Evolutionary conservation across 2,888 invertebrate species (phyloP).

Genomic region (Cryptus viduatorius): DNA sequence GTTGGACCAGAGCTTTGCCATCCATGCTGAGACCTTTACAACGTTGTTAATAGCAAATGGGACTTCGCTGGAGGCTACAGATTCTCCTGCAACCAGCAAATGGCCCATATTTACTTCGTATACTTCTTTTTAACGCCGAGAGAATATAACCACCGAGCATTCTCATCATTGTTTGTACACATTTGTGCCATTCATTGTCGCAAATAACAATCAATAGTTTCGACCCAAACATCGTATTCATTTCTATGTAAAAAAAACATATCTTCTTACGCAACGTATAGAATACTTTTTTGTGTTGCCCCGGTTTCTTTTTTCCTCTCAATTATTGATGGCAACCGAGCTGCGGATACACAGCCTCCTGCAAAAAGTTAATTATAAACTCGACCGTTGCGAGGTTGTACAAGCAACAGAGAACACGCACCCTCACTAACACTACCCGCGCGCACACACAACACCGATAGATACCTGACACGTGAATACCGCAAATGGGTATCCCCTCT

Average conservation of each 20-base stretch:
- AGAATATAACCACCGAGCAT: not conserved
- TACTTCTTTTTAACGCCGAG: not conserved
- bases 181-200: not conserved
- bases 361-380: conserved; percentile 64
- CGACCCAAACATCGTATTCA: not conserved
- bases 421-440: conserved; percentile 11
- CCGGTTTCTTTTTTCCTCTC: conserved; percentile 3
- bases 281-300: not conserved
- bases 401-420: conserved; percentile 42
- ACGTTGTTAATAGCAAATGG: conserved; percentile 9
- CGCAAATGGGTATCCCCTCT: conserved; percentile 27
- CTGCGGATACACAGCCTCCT: conserved; percentile 41
- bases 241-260: not conserved
- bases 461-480: conserved; percentile 30
- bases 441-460: conserved; percentile 15
- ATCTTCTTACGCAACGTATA: conserved; percentile 2
- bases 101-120: not conserved
- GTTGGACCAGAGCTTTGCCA: conserved; percentile 10
- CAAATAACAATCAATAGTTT: not conserved
- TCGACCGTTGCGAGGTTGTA: conserved; percentile 41
- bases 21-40: conserved; percentile 12
- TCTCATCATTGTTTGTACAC: not conserved
- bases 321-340: conserved; percentile 33
- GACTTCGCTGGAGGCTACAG: not conserved
- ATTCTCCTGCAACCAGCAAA: not conserved